phyloP scores from a whole-genome alignment of 2,797 vertebrate genomes.

The Eospalax fontanierii region DNA sequence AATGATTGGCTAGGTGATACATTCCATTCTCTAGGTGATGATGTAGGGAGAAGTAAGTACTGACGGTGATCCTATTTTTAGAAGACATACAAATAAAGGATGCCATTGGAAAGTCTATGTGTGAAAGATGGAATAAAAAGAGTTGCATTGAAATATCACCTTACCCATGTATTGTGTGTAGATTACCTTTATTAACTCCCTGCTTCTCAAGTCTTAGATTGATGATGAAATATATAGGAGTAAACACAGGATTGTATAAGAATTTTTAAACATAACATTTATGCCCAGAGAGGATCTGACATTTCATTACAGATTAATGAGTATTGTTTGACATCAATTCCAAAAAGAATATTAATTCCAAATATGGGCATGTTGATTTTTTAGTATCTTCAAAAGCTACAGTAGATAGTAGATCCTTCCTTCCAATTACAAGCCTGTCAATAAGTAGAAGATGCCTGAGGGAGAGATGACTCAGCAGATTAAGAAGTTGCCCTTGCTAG shows the following conservation, averaged over 20 bases:
- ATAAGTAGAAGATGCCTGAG: constrained; percentile 23
- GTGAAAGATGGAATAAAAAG: neutral
- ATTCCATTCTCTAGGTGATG: neutral
- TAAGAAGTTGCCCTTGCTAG: neutral
- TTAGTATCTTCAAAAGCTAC: constrained; percentile 41
- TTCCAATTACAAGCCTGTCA: constrained; percentile 40
- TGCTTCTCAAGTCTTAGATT: neutral
- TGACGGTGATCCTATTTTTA: neutral
- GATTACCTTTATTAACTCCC: neutral
- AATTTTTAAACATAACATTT: neutral
- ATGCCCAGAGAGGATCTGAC: neutral
- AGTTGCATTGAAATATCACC: neutral
- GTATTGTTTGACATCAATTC: constrained; percentile 28
- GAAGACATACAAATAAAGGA: neutral
- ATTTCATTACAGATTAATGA: constrained; percentile 49
- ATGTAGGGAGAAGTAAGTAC: neutral
- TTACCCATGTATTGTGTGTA: neutral
- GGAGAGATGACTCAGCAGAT: neutral
- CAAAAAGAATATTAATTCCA: constrained; percentile 52
- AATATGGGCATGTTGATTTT: constrained; percentile 43
- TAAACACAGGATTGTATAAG: neutral
- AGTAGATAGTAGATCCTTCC: constrained; percentile 54
- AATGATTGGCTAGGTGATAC: neutral
- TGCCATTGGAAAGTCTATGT: neutral
- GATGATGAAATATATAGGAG: neutral